These are phyloP conservation scores for Hipparchia sbordonii DNA, from an alignment of 2,888 invertebrate species.

Conservation along the genomic window DNA sequence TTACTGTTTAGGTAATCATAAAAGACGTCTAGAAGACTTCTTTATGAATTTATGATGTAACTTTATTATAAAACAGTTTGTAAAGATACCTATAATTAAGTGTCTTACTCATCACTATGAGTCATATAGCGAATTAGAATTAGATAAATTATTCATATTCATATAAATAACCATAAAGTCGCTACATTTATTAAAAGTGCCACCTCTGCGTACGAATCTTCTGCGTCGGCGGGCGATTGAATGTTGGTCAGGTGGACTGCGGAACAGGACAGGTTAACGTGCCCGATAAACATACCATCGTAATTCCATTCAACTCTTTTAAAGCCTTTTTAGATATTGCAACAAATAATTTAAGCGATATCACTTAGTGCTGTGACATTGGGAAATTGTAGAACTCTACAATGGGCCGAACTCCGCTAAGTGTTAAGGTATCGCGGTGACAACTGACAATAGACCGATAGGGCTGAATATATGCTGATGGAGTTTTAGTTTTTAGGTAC, in stretches of 20 bases:
- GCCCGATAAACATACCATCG: slow-evolving; percentile 58
- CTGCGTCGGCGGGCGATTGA: slow-evolving; percentile 42
- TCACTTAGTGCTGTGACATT: slow-evolving; percentile 53
- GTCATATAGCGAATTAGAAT: neutral
- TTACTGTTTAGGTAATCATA: neutral
- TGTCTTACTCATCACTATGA: slow-evolving; percentile 4
- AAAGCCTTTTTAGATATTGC: slow-evolving; percentile 56
- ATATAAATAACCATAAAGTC: neutral
- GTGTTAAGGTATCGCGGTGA: slow-evolving; percentile 45
- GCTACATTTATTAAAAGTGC: slow-evolving; percentile 19
- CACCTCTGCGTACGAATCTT: slow-evolving; percentile 39
- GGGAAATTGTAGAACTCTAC: slow-evolving; percentile 54
- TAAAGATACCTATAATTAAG: neutral
- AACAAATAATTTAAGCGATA: slow-evolving; percentile 53
- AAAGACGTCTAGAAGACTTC: neutral
- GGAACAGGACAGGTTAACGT: slow-evolving; percentile 58
- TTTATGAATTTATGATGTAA: slow-evolving; percentile 5
- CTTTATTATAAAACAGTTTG: neutral
- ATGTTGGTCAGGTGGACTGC: slow-evolving; percentile 54
- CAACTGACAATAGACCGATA: slow-evolving; percentile 54
- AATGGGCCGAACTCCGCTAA: slow-evolving; percentile 23
- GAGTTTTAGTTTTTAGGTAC: slow-evolving; percentile 31
- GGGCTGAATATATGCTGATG: slow-evolving; percentile 55
- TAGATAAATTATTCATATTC: slow-evolving; percentile 1
- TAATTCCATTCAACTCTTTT: slow-evolving; percentile 58